These are phyloP conservation scores for Hydractinia echinata DNA, from an alignment of 30 jellyfish, hydroid and myxozoan genomes.

Conservation along the genomic window DNA sequence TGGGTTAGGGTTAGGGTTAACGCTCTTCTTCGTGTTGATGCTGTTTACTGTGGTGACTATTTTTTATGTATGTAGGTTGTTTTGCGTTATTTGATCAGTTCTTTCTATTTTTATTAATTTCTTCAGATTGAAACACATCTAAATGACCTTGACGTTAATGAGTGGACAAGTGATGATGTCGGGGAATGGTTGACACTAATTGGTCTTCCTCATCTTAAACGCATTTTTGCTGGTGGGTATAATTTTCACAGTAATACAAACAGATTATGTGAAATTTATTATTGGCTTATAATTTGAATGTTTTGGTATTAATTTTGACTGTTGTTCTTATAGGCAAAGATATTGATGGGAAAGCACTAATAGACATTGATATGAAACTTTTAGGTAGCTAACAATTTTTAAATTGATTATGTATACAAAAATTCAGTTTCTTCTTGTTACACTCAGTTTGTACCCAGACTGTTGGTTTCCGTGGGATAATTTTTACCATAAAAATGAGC, in stretches of 20 bases:
- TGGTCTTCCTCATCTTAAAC: conserved; percentile 59
- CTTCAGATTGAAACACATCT: conserved; percentile 34
- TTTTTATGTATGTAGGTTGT: neutral
- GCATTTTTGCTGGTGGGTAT: conserved; percentile 41
- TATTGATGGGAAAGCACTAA: conserved; percentile 67
- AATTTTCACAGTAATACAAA: neutral
- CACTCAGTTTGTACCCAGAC: too few species aligned
- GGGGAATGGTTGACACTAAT: conserved; percentile 85
- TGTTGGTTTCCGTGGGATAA: too few species aligned
- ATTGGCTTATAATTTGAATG: neutral
- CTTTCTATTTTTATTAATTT: neutral
- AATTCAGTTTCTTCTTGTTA: too few species aligned
- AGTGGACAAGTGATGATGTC: conserved; percentile 80
- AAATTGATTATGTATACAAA: too few species aligned
- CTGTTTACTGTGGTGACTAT: neutral
- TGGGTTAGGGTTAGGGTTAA: too few species aligned
- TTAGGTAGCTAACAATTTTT: conserved; percentile 46
- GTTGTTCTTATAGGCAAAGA: conserved; percentile 39
- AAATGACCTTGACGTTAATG: conserved; percentile 49
- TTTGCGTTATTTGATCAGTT: neutral
- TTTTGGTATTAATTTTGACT: neutral
- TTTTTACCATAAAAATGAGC: too few species aligned
- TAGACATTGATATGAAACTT: conserved; percentile 61
- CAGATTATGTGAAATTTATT: neutral
- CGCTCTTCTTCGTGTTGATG: neutral